These are phyloP conservation scores for Umimayanthus kanabou DNA, from an alignment of 92 coral and sea anemone species.

Conservation along the genomic window DNA sequence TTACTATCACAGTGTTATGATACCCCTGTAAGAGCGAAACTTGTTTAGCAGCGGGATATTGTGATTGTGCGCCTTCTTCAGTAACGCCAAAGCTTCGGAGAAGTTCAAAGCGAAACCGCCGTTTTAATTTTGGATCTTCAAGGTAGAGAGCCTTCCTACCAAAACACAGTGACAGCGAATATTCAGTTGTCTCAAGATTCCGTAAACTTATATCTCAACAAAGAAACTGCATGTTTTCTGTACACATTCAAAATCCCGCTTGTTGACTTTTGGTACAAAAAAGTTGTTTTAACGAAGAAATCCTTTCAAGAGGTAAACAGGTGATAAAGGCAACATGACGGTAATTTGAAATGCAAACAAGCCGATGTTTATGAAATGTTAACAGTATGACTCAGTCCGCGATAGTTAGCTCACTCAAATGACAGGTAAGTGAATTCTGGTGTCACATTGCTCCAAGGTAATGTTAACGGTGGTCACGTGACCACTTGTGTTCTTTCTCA, in stretches of 20 bases:
- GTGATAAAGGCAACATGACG: conserved; percentile 30
- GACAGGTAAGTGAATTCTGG: background rate
- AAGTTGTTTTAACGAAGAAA: background rate
- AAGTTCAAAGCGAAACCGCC: conserved; percentile 16
- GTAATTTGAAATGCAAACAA: conserved; percentile 35
- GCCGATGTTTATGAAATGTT: conserved; percentile 21
- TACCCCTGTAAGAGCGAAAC: conserved; percentile 2
- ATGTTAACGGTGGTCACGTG: background rate
- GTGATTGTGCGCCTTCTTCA: conserved; percentile 18
- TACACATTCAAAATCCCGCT: background rate
- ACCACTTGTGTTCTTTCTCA: background rate
- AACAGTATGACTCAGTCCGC: conserved; percentile 7
- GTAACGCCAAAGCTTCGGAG: background rate
- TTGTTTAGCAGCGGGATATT: conserved; percentile 23
- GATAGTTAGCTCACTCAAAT: conserved; percentile 17
- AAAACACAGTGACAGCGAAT: background rate
- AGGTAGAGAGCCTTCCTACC: background rate
- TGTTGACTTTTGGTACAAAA: background rate
- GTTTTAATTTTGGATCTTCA: conserved; percentile 10
- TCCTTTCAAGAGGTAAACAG: conserved; percentile 12
- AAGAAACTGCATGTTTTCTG: background rate
- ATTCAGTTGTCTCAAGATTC: background rate
- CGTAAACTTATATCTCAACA: background rate
- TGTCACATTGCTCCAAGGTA: conserved; percentile 11
- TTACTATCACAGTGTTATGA: background rate